phyloP scores from a whole-genome alignment of 2,797 vertebrate genomes.

The Platalea minor region DNA sequence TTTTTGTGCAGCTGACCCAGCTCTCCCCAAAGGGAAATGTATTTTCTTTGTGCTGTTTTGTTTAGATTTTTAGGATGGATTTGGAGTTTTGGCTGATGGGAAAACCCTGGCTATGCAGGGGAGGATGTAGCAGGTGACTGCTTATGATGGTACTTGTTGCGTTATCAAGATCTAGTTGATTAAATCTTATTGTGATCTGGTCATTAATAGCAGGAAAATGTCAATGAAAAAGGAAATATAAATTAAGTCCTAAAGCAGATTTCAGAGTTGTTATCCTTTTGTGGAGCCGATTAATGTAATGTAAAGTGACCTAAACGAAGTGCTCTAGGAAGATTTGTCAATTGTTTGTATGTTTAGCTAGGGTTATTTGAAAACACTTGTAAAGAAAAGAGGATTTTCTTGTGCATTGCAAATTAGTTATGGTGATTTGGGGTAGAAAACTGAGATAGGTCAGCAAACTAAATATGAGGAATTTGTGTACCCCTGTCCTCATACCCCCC shows the following conservation, averaged over 20 bases:
- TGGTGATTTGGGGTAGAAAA: neutral
- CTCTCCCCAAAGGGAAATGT: neutral
- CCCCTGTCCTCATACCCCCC: neutral
- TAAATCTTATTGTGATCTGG: neutral
- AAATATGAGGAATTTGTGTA: neutral
- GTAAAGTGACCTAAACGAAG: slow-evolving; percentile 1
- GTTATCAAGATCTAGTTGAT: neutral
- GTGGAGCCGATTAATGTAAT: neutral
- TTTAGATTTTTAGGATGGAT: neutral
- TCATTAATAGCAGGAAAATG: neutral
- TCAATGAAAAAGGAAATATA: neutral
- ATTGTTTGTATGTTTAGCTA: neutral
- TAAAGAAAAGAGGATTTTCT: slow-evolving; percentile 15
- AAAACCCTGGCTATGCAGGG: neutral
- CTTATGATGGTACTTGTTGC: neutral
- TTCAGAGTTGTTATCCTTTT: neutral
- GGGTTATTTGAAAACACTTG: slow-evolving; percentile 4
- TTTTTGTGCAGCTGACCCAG: neutral
- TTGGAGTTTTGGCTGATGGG: neutral
- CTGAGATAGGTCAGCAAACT: neutral
- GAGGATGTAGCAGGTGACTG: neutral
- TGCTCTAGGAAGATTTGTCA: neutral
- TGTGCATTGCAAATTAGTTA: neutral
- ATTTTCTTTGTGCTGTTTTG: neutral
- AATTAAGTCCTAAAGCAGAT: neutral